phyloP scores from a whole-genome alignment of 1,140 invertebrate species.

The Cyclina sinensis region DNA sequence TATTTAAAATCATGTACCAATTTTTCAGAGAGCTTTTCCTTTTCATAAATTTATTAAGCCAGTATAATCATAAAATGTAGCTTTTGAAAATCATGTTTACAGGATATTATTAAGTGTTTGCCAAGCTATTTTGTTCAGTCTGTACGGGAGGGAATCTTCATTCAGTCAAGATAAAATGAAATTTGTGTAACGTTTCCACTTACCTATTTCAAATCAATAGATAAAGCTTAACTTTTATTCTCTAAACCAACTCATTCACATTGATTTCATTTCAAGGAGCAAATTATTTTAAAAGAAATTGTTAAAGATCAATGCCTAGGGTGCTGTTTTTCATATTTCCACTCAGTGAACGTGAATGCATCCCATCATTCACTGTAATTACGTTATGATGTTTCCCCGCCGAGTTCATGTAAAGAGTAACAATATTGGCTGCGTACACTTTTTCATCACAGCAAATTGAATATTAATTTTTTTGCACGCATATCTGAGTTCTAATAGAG shows the following conservation, averaged over 20 bases:
- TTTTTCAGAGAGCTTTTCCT: not conserved
- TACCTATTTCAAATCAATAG: constrained; percentile 52
- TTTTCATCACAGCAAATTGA: constrained; percentile 32
- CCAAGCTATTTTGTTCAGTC: not conserved
- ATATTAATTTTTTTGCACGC: constrained; percentile 23
- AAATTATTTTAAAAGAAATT: constrained; percentile 59
- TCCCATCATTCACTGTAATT: constrained; percentile 40
- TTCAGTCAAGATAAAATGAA: constrained; percentile 58
- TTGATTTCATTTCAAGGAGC: constrained; percentile 49
- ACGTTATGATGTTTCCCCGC: constrained; percentile 7
- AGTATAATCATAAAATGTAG: not conserved
- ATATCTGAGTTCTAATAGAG: too few relatives aligned
- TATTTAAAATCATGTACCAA: constrained; percentile 1
- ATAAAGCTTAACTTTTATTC: constrained; percentile 25
- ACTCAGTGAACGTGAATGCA: constrained; percentile 14
- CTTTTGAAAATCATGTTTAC: constrained; percentile 25
- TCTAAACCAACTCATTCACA: constrained; percentile 44
- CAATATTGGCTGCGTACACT: constrained; percentile 2
- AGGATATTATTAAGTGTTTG: constrained; percentile 23
- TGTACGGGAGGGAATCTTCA: constrained; percentile 42
- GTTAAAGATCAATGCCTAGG: constrained; percentile 39
- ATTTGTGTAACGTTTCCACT: constrained; percentile 64
- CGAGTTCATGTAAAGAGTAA: constrained; percentile 21
- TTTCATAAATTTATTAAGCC: constrained; percentile 1
- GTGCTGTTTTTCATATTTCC: constrained; percentile 37